Conservation (phyloP, 2,113 vertebrate genomes). For the Anoplopoma fimbria region DNA sequence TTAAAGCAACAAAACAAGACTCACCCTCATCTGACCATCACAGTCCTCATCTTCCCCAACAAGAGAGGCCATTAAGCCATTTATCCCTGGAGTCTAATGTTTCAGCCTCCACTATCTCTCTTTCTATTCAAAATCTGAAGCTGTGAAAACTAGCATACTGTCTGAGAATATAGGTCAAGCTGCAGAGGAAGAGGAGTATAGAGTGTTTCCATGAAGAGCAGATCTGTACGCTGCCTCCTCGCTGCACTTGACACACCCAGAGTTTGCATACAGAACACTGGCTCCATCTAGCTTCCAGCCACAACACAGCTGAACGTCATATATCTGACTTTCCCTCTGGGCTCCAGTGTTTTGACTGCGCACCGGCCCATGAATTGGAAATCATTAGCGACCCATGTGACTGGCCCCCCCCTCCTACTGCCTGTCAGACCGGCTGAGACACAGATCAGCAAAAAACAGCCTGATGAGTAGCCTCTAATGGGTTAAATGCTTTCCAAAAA, state of each 20-base stretch:
- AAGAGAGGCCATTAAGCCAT: conserved; percentile 61
- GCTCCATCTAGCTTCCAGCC: conserved; percentile 56
- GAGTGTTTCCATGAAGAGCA: conserved; percentile 8
- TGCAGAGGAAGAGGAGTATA: not conserved
- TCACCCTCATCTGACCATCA: conserved; percentile 70
- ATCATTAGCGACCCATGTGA: conserved; percentile 72
- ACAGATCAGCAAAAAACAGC: conserved; percentile 37
- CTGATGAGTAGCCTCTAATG: not conserved
- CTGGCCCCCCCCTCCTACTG: not conserved
- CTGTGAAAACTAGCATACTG: not conserved
- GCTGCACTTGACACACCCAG: conserved; percentile 65
- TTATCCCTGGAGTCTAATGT: not conserved
- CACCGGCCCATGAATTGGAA: conserved; percentile 48
- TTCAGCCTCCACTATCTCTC: not conserved
- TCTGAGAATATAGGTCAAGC: not conserved
- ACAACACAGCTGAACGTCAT: conserved; percentile 4
- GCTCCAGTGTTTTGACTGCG: conserved; percentile 25
- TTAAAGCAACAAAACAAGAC: conserved; percentile 31
- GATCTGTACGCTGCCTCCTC: conserved; percentile 17
- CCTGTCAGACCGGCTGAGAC: conserved; percentile 33
- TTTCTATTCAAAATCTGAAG: not conserved
- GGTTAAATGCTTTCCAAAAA: not conserved
- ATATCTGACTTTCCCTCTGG: conserved; percentile 12
- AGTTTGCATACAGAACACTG: not conserved
- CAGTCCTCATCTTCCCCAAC: conserved; percentile 62